Percentiles rank a stretch among this genome's conserved stretches.
Conservation (phyloP, 2,113 vertebrate species). For the Callorhinus ursinus region DNA sequence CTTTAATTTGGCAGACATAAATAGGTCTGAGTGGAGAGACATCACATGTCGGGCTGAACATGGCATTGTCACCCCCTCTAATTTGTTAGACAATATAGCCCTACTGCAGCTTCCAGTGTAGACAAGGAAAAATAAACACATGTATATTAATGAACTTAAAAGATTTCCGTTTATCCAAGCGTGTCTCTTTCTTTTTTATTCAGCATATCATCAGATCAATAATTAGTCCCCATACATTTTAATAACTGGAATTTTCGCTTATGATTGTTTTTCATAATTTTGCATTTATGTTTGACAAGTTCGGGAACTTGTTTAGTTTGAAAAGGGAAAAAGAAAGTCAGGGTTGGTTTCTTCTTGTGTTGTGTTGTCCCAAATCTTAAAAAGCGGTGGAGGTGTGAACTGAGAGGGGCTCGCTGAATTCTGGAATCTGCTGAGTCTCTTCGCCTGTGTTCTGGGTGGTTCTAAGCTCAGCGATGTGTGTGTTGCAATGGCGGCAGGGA, state of each 20-base stretch:
- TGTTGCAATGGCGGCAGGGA: background rate
- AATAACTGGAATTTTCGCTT: slow-evolving; percentile 85
- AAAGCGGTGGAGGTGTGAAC: background rate
- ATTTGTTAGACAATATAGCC: slow-evolving; percentile 87
- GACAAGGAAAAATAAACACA: slow-evolving; percentile 87
- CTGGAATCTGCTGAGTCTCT: slow-evolving; percentile 54
- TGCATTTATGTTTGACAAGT: slow-evolving; percentile 87
- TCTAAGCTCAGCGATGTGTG: slow-evolving; percentile 77
- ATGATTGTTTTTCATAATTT: slow-evolving; percentile 86
- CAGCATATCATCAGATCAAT: slow-evolving; percentile 87
- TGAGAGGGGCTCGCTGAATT: slow-evolving; percentile 67
- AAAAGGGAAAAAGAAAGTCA: slow-evolving; percentile 82
- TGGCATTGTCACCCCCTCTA: slow-evolving; percentile 82
- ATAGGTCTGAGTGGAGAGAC: slow-evolving; percentile 83
- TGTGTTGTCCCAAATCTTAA: slow-evolving; percentile 76
- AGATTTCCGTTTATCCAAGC: slow-evolving; percentile 86
- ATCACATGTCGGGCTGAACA: slow-evolving; percentile 76
- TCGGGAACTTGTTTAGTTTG: slow-evolving; percentile 84
- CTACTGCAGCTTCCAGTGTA: slow-evolving; percentile 83
- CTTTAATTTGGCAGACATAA: slow-evolving; percentile 87
- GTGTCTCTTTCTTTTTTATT: slow-evolving; percentile 83
- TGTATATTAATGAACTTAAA: slow-evolving; percentile 90
- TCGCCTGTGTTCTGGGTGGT: slow-evolving; percentile 74
- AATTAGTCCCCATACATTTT: slow-evolving; percentile 89
- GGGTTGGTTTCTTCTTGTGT: slow-evolving; percentile 78